Evolutionary conservation across 2,888 invertebrate genomes (phyloP).

Genomic region (Epirrhoe tristata): DNA sequence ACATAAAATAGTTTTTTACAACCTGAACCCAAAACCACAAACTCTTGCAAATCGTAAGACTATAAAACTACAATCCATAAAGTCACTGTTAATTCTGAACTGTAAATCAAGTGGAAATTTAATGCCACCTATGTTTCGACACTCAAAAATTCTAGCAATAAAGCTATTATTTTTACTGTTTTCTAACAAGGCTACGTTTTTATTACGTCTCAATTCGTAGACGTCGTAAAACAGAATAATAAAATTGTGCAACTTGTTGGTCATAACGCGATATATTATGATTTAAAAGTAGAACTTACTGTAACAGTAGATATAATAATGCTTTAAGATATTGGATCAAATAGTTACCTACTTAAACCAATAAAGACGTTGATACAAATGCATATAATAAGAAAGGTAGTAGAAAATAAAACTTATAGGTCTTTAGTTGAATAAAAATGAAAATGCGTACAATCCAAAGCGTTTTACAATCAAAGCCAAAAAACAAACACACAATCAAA

Average conservation of each 20-base stretch:
- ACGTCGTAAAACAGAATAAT: slow-evolving; percentile 55
- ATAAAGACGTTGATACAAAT: neutral
- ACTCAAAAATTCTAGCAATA: slow-evolving; percentile 55
- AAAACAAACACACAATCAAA: neutral
- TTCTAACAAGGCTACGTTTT: slow-evolving; percentile 57
- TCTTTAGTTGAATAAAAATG: neutral
- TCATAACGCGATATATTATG: slow-evolving; percentile 26
- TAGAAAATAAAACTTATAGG: neutral
- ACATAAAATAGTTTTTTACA: neutral
- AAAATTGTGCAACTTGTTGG: slow-evolving; percentile 51
- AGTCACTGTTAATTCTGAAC: slow-evolving; percentile 29
- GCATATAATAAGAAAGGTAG: neutral
- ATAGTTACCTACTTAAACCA: neutral
- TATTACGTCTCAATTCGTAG: slow-evolving; percentile 60
- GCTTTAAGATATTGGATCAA: slow-evolving; percentile 10
- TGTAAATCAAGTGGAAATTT: slow-evolving; percentile 46
- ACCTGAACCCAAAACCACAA: neutral
- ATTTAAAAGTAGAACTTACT: slow-evolving; percentile 29
- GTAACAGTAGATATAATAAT: slow-evolving; percentile 15
- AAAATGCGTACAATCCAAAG: no score
- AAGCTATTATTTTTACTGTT: slow-evolving; percentile 66
- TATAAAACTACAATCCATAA: slow-evolving; percentile 23
- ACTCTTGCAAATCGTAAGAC: slow-evolving; percentile 15
- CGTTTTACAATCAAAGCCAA: neutral
- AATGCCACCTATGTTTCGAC: slow-evolving; percentile 59